Evolutionary conservation across 35 echinoderm and acorn worm genomes (phyloP), one percentile per base, ranked within the genome.

Genomic region (Eucidaris tribuloides): DNA sequence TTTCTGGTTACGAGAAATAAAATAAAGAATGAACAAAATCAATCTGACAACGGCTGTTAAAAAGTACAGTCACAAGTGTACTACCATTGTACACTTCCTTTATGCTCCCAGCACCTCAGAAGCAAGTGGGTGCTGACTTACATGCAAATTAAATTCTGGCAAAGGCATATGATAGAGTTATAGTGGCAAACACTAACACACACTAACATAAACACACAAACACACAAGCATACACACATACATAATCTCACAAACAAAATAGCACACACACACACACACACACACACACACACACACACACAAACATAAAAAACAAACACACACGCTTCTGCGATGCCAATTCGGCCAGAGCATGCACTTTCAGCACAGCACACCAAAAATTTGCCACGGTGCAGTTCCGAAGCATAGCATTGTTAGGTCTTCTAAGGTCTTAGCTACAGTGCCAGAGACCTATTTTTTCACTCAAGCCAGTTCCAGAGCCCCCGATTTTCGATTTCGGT

Each of bases 1-100:
- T 44, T 83, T 83, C 80, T 83, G 80, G 6, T 6, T 6, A 5
- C 3, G 41, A 34, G 41, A 44, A 13, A 78, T 37, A 65, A 82
- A 5, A 81, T 22, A 58, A 58, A 39, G 27, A 42, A 50, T 19
- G 52, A 14, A 18, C 2, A 41, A 20, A 35, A 55, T 66, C 20
- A 42, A 14, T 29, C 24, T 71, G 0, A 54, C n/a, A 13, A 54
- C n/a, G 9, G n/a, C 9, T 54, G n/a, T 13, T n/a, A 54, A 54
- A 62, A 22, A 62, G 32, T n/a, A n/a, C n/a, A n/a, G n/a, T n/a
- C n/a, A n/a, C n/a, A n/a, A n/a, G n/a, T n/a, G n/a, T n/a, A n/a
- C n/a, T n/a, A n/a, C n/a, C n/a, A n/a, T n/a, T n/a, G n/a, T n/a
- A n/a, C n/a, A n/a, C n/a, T n/a, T n/a, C n/a, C n/a, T n/a, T n/a